Conservation (phyloP, 2,797 vertebrate genomes). For the Schizothorax lantsangensis region DNA sequence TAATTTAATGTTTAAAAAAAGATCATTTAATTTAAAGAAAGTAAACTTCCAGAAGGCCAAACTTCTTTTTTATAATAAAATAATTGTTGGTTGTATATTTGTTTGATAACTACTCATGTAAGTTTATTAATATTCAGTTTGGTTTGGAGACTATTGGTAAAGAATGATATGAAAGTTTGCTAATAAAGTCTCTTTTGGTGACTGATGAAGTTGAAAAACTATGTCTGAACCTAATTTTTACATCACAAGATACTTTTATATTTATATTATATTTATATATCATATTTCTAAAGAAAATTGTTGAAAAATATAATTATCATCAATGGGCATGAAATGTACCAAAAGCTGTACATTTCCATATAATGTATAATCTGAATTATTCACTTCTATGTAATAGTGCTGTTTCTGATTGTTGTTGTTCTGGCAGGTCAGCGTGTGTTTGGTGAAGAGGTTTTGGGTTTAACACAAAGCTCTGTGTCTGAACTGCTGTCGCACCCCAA, state of each 20-base stretch:
- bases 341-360: not conserved
- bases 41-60: too few relatives aligned
- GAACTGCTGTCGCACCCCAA: constrained; percentile 96
- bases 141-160: not conserved
- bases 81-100: not conserved
- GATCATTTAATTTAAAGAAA: too few relatives aligned
- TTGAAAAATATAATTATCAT: not conserved
- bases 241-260: not conserved
- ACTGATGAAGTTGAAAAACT: not conserved
- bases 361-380: not conserved
- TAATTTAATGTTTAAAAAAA: too few relatives aligned
- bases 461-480: constrained; percentile 96
- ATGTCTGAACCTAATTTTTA: not conserved
- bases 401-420: not conserved
- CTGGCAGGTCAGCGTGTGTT: constrained; percentile 91
- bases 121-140: not conserved
- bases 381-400: not conserved
- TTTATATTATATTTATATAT: not conserved
- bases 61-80: too few relatives aligned
- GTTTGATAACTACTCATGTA: not conserved
- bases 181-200: not conserved
- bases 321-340: not conserved
- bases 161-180: not conserved
- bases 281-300: not conserved
- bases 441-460: constrained; percentile 94